Evolutionary conservation across 92 coral and sea anemone genomes (phyloP), one percentile per base, ranked within the genome.

Genomic region (Porites rus): DNA sequence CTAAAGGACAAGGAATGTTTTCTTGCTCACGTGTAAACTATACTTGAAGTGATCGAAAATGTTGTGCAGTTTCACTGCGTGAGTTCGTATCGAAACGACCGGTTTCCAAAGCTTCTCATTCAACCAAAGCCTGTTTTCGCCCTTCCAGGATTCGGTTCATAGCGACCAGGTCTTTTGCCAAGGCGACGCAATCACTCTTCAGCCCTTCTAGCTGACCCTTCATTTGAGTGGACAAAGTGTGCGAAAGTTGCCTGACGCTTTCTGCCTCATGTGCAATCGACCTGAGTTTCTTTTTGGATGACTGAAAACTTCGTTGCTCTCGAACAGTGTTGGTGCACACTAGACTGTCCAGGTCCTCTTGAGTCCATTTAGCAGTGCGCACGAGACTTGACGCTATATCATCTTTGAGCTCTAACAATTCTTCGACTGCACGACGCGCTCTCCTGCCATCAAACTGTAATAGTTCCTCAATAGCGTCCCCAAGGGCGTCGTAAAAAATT

Each of bases 81-180:
- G 46, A 38, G 46, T 38, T 38, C 46, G 46, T 38, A 38, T 38
- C 6, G 46, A 38, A 38, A 38, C 46, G 6, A 38, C 46, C 46
- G 7, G 46, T 38, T 38, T 38, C 46, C 46, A 38, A 38, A 38
- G 46, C 7, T 38, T 6, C 59, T 77, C 52, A 77, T 66, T 91
- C 89, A 9, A 87, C 77, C 14, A 94, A 81, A 24, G 89, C 93
- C 8, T 82, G 84, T 73, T 93, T 95, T 79, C 86, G 96, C 19
- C 77, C 72, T 69, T 93, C 96, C n/a, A 95, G 68, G 10, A 95
- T 91, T 65, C 87, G 87, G 52, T 95, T 89, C 74, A 95, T 75
- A 12, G 95, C 96, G 17, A 86, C 90, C 60, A 95, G 80, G 62
- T 95, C 94, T 84, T 91, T 95, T 7, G 93, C 98, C 94, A 95